Percentiles rank a stretch among this genome's conserved stretches.
Conservation (phyloP, 2,888 invertebrate genomes). For the Rhodophaea formosa region DNA sequence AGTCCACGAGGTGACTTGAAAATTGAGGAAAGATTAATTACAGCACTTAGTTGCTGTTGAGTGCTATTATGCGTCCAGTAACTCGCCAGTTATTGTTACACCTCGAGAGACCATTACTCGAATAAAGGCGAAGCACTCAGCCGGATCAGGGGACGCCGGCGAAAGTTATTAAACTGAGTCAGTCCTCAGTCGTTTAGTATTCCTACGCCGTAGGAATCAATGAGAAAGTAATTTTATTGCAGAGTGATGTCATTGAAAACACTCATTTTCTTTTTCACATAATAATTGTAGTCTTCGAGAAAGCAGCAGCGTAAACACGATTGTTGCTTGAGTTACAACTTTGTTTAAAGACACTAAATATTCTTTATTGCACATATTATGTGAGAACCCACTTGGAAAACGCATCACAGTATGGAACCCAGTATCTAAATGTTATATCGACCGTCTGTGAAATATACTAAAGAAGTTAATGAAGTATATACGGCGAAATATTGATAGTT, state of each 20-base stretch:
- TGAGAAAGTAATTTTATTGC: conserved; percentile 21
- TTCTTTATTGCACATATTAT: too few relatives aligned
- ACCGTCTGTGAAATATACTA: too few relatives aligned
- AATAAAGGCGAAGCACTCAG: conserved; percentile 14
- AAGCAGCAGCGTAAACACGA: too few relatives aligned
- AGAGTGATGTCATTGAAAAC: conserved; percentile 18
- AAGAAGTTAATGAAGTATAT: too few relatives aligned
- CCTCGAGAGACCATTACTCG: background rate
- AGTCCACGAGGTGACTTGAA: conserved; percentile 54
- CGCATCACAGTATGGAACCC: too few relatives aligned
- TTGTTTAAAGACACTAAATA: too few relatives aligned
- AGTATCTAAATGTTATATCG: too few relatives aligned
- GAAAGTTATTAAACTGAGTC: conserved; percentile 12
- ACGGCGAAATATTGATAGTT: too few relatives aligned
- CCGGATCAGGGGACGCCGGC: conserved; percentile 8
- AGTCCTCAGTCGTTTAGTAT: conserved; percentile 23
- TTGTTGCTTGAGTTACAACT: too few relatives aligned
- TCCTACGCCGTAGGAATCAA: conserved; percentile 22
- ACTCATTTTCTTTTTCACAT: background rate
- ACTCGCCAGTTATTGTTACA: conserved; percentile 17
- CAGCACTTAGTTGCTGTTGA: conserved; percentile 21
- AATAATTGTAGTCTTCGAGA: too few relatives aligned
- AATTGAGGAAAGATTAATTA: conserved; percentile 48
- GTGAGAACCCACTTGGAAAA: too few relatives aligned
- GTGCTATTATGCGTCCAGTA: conserved; percentile 16